phyloP scores from a whole-genome alignment of 2,113 vertebrate species.

The Riparia riparia region DNA sequence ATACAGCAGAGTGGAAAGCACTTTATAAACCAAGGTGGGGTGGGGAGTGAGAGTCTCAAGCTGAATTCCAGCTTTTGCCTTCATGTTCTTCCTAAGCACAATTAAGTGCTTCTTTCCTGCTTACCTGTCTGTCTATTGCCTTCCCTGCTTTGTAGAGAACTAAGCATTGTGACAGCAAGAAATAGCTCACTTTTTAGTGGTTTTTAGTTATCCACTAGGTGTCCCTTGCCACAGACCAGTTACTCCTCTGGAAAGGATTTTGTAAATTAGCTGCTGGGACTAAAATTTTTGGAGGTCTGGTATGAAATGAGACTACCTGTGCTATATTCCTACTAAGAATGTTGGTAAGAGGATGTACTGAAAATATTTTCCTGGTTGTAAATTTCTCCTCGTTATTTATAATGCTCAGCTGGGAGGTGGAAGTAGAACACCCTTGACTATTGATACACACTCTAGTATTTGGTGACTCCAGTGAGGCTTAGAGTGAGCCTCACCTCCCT shows the following conservation, averaged over 20 bases:
- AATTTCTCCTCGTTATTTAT: neutral
- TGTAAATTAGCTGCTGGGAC: neutral
- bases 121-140: neutral
- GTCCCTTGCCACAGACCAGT: neutral
- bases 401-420: neutral
- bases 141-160: neutral
- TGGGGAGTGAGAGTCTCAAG: neutral
- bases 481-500: neutral
- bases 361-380: neutral
- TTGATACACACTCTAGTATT: neutral
- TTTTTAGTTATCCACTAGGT: neutral
- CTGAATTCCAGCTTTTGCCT: neutral
- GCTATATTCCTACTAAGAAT: neutral
- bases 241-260: neutral
- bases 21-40: neutral
- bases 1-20: neutral
- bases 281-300: neutral
- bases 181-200: neutral
- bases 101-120: neutral
- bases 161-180: neutral
- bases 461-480: neutral
- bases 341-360: neutral
- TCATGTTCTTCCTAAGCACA: neutral
- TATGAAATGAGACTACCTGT: neutral
- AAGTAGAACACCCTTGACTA: neutral